Evolutionary conservation across 2,888 invertebrate species (phyloP).

Genomic region (Halocaridina rubra): DNA sequence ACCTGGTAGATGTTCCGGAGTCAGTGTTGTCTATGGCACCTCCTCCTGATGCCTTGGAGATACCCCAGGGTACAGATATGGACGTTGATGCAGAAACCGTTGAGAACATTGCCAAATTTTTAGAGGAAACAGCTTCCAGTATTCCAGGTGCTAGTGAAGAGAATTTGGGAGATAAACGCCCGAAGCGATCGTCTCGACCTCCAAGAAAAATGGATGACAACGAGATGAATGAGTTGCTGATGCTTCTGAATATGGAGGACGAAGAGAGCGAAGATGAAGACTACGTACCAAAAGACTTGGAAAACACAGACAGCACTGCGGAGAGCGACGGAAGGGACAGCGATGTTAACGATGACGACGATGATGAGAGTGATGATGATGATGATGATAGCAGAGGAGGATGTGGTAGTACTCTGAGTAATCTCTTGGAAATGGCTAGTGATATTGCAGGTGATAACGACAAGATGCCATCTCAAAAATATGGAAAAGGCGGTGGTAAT

Average conservation of each 20-base stretch:
- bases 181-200: slow-evolving; percentile 54
- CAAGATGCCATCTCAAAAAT: slow-evolving; percentile 4
- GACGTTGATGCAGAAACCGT: slow-evolving; percentile 61
- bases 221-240: slow-evolving; percentile 60
- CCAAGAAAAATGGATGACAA: slow-evolving; percentile 50
- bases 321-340: slow-evolving; percentile 45
- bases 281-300: slow-evolving; percentile 55
- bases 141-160: slow-evolving; percentile 13
- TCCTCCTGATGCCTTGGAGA: slow-evolving; percentile 16
- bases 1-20: background rate
- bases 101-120: slow-evolving; percentile 60
- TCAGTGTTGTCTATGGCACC: background rate
- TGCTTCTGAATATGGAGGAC: slow-evolving; percentile 62
- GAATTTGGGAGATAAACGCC: slow-evolving; percentile 47
- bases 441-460: slow-evolving; percentile 17
- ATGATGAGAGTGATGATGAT: background rate
- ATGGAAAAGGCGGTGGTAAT: slow-evolving; percentile 19
- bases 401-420: slow-evolving; percentile 2
- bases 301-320: slow-evolving; percentile 29
- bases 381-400: slow-evolving; percentile 12
- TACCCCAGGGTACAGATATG: slow-evolving; percentile 26
- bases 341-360: slow-evolving; percentile 8
- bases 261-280: slow-evolving; percentile 64
- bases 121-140: slow-evolving; percentile 47
- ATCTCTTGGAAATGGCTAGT: slow-evolving; percentile 20